A percentile compares a stretch with the other conserved stretches of the same genome.
Evolutionary conservation across 2,113 vertebrate species (phyloP).

Genomic region (Sander vitreus): DNA sequence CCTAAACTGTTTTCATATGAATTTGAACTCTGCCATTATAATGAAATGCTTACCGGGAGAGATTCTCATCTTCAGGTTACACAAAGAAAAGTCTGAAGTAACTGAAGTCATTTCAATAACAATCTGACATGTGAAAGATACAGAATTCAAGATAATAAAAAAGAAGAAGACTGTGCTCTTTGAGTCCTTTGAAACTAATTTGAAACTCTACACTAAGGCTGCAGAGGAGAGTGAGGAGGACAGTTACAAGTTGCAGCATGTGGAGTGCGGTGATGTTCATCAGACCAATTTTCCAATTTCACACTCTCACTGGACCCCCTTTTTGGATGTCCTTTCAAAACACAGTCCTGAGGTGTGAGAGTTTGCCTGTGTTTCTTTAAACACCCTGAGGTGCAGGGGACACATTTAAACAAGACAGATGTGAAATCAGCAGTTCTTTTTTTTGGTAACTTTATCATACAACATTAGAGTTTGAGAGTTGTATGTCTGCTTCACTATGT

Average conservation of each 20-base stretch:
- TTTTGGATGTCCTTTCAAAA: slow-evolving; percentile 37
- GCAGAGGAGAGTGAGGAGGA: slow-evolving; percentile 57
- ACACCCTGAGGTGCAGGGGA: not conserved
- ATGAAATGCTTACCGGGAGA: not conserved
- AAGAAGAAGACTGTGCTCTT: slow-evolving; percentile 17
- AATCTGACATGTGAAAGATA: slow-evolving; percentile 25
- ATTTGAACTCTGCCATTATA: not conserved
- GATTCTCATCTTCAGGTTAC: slow-evolving; percentile 5
- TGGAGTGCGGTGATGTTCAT: slow-evolving; percentile 53
- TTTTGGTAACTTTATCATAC: not conserved
- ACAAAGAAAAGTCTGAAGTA: slow-evolving; percentile 26
- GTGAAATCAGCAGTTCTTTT: not conserved
- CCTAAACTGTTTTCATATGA: not conserved
- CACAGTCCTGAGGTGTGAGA: slow-evolving; percentile 5
- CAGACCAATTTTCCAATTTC: slow-evolving; percentile 53
- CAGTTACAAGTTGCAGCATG: slow-evolving; percentile 61
- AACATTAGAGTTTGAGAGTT: not conserved
- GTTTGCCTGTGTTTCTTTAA: slow-evolving; percentile 23
- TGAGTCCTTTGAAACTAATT: slow-evolving; percentile 64
- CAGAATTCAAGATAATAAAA: slow-evolving; percentile 51
- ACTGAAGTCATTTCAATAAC: slow-evolving; percentile 49
- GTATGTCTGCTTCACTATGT: not conserved
- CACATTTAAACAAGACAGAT: slow-evolving; percentile 8
- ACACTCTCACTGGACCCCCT: slow-evolving; percentile 24
- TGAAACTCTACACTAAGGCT: slow-evolving; percentile 45